Percentiles rank a stretch among this genome's conserved stretches.
These are phyloP conservation scores for Oreochromis grahami DNA, from an alignment of 2,797 vertebrate genomes.

Conservation along the genomic window DNA sequence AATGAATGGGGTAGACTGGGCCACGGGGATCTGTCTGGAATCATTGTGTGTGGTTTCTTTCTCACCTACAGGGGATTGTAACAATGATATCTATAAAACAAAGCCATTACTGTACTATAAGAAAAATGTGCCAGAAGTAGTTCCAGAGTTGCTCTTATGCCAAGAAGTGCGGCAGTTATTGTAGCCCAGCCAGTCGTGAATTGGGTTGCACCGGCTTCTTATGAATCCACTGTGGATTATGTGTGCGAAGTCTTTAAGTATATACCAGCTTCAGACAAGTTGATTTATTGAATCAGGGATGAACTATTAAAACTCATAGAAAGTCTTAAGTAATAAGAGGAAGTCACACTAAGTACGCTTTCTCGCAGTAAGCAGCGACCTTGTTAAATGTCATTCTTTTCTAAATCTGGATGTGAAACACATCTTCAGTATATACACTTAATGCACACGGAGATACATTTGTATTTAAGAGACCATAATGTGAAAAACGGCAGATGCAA, in stretches of 20 bases:
- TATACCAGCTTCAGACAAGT: not conserved
- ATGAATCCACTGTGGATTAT: not conserved
- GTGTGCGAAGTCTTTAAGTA: not conserved
- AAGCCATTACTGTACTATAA: not conserved
- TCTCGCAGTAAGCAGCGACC: not conserved
- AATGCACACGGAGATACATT: not conserved
- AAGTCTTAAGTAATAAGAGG: not conserved
- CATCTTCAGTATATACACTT: not conserved
- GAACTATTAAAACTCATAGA: not conserved
- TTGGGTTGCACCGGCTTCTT: not conserved
- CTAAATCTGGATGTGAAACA: not conserved
- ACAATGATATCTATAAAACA: slow-evolving; percentile 32
- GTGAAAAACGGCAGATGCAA: not conserved
- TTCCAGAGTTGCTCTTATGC: not conserved
- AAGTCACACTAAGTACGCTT: not conserved
- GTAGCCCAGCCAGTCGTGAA: not conserved
- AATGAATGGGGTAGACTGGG: slow-evolving; percentile 24
- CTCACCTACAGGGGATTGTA: slow-evolving; percentile 20
- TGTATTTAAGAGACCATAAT: not conserved
- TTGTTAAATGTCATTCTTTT: not conserved
- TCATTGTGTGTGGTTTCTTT: slow-evolving; percentile 23
- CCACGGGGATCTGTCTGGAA: slow-evolving; percentile 8
- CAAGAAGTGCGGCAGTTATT: not conserved
- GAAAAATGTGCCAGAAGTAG: slow-evolving; percentile 7
- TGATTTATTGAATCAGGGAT: not conserved